A percentile compares a stretch with the other conserved stretches of the same genome.
Evolutionary conservation across 2,888 invertebrate genomes (phyloP).

Genomic region (Tetranychus piercei): DNA sequence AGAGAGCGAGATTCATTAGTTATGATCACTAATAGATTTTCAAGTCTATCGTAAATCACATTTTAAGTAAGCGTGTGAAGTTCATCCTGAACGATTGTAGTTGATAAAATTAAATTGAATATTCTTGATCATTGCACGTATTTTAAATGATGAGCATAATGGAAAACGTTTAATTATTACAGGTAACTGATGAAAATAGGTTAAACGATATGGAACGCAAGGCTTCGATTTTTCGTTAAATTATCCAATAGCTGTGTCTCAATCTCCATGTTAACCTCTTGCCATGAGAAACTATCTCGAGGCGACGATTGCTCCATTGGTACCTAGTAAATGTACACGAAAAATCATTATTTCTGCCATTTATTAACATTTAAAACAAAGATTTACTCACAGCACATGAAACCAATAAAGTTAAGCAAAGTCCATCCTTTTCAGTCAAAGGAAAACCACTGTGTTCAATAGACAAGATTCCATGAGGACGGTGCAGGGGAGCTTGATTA

Average conservation of each 20-base stretch:
- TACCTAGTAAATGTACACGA: neutral
- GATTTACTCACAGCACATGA: slow-evolving; percentile 50
- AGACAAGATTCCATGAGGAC: slow-evolving; percentile 54
- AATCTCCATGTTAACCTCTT: neutral
- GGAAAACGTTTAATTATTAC: too few relatives aligned
- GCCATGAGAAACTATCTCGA: slow-evolving; percentile 4
- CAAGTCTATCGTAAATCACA: too few relatives aligned
- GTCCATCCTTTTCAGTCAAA: slow-evolving; percentile 44
- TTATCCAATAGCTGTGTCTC: neutral
- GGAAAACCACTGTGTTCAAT: slow-evolving; percentile 37
- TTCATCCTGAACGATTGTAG: too few relatives aligned
- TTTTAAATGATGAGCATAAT: too few relatives aligned
- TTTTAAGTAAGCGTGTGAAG: too few relatives aligned
- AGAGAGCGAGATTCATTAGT: too few relatives aligned
- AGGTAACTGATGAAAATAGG: too few relatives aligned
- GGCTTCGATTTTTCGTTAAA: neutral
- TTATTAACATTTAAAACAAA: too few relatives aligned
- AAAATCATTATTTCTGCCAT: too few relatives aligned
- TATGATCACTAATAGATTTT: too few relatives aligned
- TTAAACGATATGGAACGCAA: neutral
- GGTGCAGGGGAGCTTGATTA: slow-evolving; percentile 61
- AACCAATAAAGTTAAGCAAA: slow-evolving; percentile 60
- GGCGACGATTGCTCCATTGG: slow-evolving; percentile 12
- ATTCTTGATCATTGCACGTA: too few relatives aligned
- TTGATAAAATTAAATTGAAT: too few relatives aligned